Evolutionary conservation across 1,140 invertebrate genomes (phyloP).

Genomic region (Atta texana): DNA sequence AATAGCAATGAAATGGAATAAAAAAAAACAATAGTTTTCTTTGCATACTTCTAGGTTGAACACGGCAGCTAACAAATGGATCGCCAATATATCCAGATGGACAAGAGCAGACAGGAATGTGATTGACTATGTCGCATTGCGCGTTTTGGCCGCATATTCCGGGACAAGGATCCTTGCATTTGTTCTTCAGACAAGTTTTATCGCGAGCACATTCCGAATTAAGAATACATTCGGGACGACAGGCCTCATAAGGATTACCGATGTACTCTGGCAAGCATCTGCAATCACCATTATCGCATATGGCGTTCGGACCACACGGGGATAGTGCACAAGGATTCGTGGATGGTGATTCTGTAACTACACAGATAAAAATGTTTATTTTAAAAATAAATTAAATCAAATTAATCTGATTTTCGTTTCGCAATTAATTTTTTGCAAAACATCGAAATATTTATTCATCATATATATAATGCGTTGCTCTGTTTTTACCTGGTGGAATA

Average conservation of each 20-base stretch:
- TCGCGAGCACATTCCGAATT: conserved; percentile 93
- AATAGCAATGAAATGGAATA: not conserved
- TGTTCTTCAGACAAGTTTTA: conserved; percentile 93
- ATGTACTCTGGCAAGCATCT: conserved; percentile 90
- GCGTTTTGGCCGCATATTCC: conserved; percentile 94
- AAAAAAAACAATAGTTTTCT: not conserved
- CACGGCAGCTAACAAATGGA: conserved; percentile 91
- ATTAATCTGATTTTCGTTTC: not conserved
- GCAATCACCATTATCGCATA: conserved; percentile 90
- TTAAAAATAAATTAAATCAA: conserved; percentile 22
- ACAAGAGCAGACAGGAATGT: conserved; percentile 94
- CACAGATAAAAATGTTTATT: conserved; percentile 55
- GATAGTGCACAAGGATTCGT: conserved; percentile 91
- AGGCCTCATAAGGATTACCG: conserved; percentile 93
- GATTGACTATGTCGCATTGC: conserved; percentile 93
- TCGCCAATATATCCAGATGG: conserved; percentile 91
- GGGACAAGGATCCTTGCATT: conserved; percentile 93
- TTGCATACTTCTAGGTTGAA: conserved; percentile 74
- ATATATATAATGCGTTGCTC: not conserved
- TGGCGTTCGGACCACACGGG: conserved; percentile 93
- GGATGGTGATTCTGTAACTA: conserved; percentile 82
- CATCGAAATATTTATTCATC: too few species aligned
- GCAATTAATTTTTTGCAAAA: not conserved
- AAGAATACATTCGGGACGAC: conserved; percentile 93
- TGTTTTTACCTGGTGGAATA: conserved; percentile 84